Evolutionary conservation across 2,797 vertebrate genomes (phyloP), one percentile per base, ranked within the genome.

Genomic region (Gymnocypris eckloni): DNA sequence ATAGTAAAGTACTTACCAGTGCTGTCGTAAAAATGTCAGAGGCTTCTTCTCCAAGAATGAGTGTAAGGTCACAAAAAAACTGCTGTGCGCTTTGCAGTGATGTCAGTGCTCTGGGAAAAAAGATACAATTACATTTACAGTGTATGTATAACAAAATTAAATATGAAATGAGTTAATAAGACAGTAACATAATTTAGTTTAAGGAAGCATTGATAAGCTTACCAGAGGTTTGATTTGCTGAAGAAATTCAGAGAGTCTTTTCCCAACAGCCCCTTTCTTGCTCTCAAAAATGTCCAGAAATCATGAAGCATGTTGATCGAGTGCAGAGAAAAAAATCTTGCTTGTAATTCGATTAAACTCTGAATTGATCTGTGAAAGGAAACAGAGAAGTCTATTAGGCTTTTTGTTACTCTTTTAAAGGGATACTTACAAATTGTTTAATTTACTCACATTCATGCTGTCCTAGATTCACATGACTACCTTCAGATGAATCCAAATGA

Each of bases 221-320:
- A 76, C 71, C 71, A 12, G 20, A 61, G 67, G 43, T 79, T 10
- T 64, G 16, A 88, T 28, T 85, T 88, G 79, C 52, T 82, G 22
- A 66, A 85, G 73, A 70, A 77, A 85, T 22, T 83, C 66, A 45
- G 78, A 39, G 39, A 39, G 39, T 39, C 39, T 84, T 54, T 81
- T 82, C 50, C 61, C 33, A 22, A 82, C 66, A 56, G 20, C 66
- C 82, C 87, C 72, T 54, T 66, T 50, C 72, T 89, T 89, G 72
- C 37, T 87, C 84, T 39, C 39, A 39, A 39, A 39, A 39, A 39
- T 39, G 39, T 39, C 4, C 39, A 39, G 39, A 39, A 39, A 39
- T 39, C 39, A 39, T 39, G 39, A 39, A 39, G 39, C 39, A 39
- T 39, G 39, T 39, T 39, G 39, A 39, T 39, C 39, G 39, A 39